Evolutionary conservation across 2,888 invertebrate species (phyloP), one percentile per base, ranked within the genome.

Genomic region (Cremastinae sp.): DNA sequence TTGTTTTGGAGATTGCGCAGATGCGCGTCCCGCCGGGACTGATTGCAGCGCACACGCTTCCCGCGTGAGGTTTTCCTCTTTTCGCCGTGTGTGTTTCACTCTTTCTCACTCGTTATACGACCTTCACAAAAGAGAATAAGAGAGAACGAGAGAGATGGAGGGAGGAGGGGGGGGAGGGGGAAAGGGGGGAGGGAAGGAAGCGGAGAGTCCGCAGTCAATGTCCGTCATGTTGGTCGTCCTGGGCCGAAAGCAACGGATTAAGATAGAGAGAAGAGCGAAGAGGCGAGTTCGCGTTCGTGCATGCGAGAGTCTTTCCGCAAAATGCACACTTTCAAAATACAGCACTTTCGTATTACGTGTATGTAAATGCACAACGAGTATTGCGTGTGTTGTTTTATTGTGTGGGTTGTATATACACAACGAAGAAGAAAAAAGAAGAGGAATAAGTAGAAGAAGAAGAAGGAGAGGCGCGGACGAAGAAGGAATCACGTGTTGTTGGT

Each of bases 1-100:
- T 87, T 87, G 87, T 87, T 85, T 84, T 84, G 82, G 84, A 86
- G 86, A 86, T 86, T 85, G 81, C 79, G 79, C 79, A 82, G 82
- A 83, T 84, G 84, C 85, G 84, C 85, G 86, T 83, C 83, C 82
- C 28, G 85, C 82, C 28, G 85, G 75, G 81, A 79, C 79, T 86
- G 86, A 86, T 86, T 86, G 86, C 86, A 81, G 83, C 81, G 82
- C 61, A 4, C 18, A 22, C 22, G 36, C 20, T 58, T 36, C 49
- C 65, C 43, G 65, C 65, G 69, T 61, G 69, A 76, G 65, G 34
- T 22, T 47, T 54, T 65, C 53, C 56, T 41, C 36, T 58, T 49
- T 43, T 74, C 34, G 62, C 43, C 51, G 51, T 49, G 62, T 18
- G 41, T 28, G 2, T 28, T 5, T 28, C 28, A 3, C 5, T 5